phyloP scores from a whole-genome alignment of 1,140 invertebrate genomes.

The Archivesica marissinica region DNA sequence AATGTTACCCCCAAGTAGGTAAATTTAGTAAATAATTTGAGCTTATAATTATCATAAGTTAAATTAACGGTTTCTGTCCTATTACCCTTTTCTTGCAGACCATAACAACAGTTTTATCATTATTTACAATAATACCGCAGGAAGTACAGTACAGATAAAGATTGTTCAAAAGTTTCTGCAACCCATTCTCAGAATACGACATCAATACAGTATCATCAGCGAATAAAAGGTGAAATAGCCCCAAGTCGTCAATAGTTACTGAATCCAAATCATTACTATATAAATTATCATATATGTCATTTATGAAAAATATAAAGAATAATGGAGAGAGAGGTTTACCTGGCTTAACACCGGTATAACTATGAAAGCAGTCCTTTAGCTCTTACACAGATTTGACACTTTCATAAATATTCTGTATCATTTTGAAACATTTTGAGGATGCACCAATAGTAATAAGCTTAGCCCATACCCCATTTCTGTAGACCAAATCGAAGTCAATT shows the following conservation, averaged over 20 bases:
- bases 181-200: background rate
- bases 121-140: conserved; percentile 34
- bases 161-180: conserved; percentile 9
- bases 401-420: conserved; percentile 28
- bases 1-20: background rate
- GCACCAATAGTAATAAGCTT: conserved; percentile 9
- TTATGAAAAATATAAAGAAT: conserved; percentile 46
- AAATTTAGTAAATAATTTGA: background rate
- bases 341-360: conserved; percentile 31
- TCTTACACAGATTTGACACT: conserved; percentile 13
- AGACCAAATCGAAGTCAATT: conserved; percentile 19
- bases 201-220: conserved; percentile 38
- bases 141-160: background rate
- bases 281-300: background rate
- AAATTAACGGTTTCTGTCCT: background rate
- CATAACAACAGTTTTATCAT: background rate
- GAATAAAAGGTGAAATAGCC: background rate
- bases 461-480: background rate
- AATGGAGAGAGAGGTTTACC: conserved; percentile 39
- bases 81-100: conserved; percentile 31
- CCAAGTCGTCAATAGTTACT: background rate
- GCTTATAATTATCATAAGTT: background rate
- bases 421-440: conserved; percentile 29
- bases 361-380: conserved; percentile 26
- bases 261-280: background rate